A percentile compares a stretch with the other conserved stretches of the same genome.
These are phyloP conservation scores for Leptinotarsa undecemlineata DNA, from an alignment of 1,140 invertebrate genomes.

Conservation along the genomic window DNA sequence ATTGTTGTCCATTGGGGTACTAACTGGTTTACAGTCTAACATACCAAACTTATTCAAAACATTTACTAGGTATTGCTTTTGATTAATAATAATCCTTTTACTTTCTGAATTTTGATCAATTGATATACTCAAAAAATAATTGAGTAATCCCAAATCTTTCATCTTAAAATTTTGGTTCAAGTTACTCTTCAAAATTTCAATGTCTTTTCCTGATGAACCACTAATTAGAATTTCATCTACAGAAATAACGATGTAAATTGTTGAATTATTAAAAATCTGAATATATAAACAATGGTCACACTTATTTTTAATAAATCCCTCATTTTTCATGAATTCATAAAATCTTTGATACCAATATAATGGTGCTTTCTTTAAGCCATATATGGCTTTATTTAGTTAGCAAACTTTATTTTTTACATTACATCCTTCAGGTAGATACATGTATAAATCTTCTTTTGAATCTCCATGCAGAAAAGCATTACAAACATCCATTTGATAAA, in stretches of 20 bases:
- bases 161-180: conserved; percentile 1
- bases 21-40: conserved; percentile 18
- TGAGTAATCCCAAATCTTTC: conserved; percentile 1
- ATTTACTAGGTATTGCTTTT: not conserved
- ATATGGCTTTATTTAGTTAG: conserved; percentile 24
- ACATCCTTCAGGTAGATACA: conserved; percentile 43
- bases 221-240: conserved; percentile 33
- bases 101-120: not conserved
- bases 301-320: conserved; percentile 24
- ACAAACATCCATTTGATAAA: conserved; percentile 50
- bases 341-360: conserved; percentile 36
- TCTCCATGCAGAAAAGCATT: conserved; percentile 54
- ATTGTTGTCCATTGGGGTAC: conserved; percentile 21
- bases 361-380: conserved; percentile 35
- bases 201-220: not conserved
- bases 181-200: not conserved
- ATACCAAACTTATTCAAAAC: conserved; percentile 7
- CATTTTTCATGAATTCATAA: conserved; percentile 29
- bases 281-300: conserved; percentile 33
- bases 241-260: conserved; percentile 32
- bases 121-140: not conserved
- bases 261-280: conserved; percentile 16
- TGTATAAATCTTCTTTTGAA: conserved; percentile 30
- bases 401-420: conserved; percentile 28
- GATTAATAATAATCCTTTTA: not conserved